Evolutionary conservation across 2,113 vertebrate species (phyloP).

Genomic region (Corapipo altera): DNA sequence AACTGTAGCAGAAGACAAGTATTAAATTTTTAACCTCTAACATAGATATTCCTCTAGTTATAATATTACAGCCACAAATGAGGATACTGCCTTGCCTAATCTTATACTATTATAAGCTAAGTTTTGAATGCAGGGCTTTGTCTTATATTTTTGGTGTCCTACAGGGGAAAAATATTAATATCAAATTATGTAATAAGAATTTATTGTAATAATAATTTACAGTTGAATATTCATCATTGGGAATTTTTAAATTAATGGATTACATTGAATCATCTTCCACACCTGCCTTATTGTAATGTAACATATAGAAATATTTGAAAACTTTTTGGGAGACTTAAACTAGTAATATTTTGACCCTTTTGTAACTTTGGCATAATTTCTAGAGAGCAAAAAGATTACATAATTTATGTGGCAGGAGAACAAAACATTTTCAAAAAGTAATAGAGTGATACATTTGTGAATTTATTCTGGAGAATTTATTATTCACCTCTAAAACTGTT

Average conservation of each 20-base stretch:
- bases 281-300: not conserved
- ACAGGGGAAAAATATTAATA: not conserved
- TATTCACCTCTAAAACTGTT: not conserved
- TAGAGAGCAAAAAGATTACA: not conserved
- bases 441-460: not conserved
- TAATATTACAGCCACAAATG: not conserved
- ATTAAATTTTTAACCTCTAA: not conserved
- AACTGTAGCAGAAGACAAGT: not conserved
- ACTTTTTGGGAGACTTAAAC: not conserved
- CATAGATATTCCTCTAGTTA: not conserved
- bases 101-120: not conserved
- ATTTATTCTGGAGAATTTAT: not conserved
- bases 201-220: not conserved
- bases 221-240: not conserved
- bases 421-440: not conserved
- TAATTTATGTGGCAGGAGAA: not conserved
- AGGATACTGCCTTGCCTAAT: not conserved
- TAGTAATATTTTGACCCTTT: not conserved
- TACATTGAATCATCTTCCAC: not conserved
- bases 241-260: not conserved
- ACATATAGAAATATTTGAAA: constrained; percentile 12
- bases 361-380: not conserved
- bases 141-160: not conserved
- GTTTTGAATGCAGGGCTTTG: not conserved
- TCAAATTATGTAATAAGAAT: not conserved